Evolutionary conservation across 2,797 vertebrate genomes (phyloP).

Genomic region (Platalea minor): DNA sequence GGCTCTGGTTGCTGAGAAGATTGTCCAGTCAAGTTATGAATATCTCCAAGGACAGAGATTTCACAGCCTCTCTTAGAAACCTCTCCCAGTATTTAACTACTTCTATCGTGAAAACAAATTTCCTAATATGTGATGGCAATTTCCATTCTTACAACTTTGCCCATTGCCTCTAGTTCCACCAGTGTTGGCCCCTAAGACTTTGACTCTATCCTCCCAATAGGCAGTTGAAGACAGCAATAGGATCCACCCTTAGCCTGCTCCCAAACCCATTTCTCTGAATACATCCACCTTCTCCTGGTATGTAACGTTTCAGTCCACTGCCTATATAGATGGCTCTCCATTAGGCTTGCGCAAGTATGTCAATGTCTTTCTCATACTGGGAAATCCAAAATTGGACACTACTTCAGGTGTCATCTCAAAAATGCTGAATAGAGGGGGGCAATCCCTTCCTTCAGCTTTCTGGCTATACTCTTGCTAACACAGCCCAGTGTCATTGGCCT

Average conservation of each 20-base stretch:
- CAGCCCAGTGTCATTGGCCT: background rate
- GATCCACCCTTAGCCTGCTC: background rate
- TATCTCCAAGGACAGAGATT: background rate
- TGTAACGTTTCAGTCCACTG: background rate
- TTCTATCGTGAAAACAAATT: background rate
- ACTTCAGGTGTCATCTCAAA: background rate
- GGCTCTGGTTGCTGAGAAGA: background rate
- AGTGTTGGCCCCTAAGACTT: background rate
- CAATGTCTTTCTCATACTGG: background rate
- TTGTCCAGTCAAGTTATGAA: background rate
- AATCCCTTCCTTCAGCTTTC: background rate
- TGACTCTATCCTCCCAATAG: background rate
- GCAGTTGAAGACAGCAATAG: background rate
- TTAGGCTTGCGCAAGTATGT: background rate
- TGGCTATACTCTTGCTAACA: background rate
- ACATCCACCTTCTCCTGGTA: background rate
- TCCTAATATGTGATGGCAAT: background rate
- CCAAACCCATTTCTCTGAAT: background rate
- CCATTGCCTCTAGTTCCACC: background rate
- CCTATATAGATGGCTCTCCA: background rate
- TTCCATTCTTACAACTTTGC: background rate
- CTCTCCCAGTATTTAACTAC: background rate
- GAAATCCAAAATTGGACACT: background rate
- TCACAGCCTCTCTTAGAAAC: background rate
- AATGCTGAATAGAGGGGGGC: accelerated